Conservation (phyloP, 2,888 invertebrate genomes). For the Cheilosia pagana region DNA sequence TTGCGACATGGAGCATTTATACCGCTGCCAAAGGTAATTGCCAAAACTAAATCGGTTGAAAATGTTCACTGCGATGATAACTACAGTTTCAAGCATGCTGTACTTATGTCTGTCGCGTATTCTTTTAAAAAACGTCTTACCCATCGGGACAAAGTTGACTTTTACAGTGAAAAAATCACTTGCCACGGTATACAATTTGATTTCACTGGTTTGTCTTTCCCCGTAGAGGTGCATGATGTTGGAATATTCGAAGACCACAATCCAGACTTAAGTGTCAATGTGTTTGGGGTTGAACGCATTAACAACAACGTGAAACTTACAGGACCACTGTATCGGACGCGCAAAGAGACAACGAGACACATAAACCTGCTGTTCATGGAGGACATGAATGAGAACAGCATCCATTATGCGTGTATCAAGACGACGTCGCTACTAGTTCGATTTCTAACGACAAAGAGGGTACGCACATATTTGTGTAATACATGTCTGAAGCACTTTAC, state of each 20-base stretch:
- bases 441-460: neutral
- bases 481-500: neutral
- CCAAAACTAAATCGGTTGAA: neutral
- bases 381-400: neutral
- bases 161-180: neutral
- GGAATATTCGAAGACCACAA: conserved; percentile 6
- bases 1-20: neutral
- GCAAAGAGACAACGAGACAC: neutral
- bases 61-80: neutral
- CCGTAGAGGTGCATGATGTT: neutral
- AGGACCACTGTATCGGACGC: neutral
- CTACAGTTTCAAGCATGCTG: conserved; percentile 1
- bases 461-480: neutral
- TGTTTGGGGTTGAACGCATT: neutral
- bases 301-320: neutral
- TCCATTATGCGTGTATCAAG: conserved; percentile 1
- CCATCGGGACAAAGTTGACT: neutral
- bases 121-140: neutral
- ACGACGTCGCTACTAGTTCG: neutral
- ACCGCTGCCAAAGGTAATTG: neutral
- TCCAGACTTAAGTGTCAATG: neutral
- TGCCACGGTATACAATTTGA: neutral
- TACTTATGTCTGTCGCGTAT: neutral
- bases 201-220: neutral
- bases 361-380: conserved; percentile 5